Evolutionary conservation across 2,888 invertebrate species (phyloP).

Genomic region (Poecilus cupreus): DNA sequence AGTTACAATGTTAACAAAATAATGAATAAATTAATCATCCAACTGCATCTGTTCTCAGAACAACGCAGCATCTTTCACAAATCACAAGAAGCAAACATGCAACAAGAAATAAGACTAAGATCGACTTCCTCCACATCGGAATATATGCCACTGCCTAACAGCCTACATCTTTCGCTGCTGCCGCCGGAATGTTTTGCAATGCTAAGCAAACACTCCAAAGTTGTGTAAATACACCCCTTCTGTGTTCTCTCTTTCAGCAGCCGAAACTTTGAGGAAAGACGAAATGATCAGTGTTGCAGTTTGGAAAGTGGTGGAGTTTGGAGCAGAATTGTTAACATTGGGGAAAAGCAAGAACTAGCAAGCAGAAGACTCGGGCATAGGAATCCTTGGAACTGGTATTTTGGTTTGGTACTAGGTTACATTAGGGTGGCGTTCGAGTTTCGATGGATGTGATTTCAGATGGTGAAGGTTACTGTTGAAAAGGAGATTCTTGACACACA

Average conservation of each 20-base stretch:
- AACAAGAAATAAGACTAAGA: not conserved
- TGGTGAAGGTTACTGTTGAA: not conserved
- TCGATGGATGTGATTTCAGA: conserved; percentile 4
- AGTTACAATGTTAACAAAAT: no score
- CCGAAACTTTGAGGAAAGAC: not conserved
- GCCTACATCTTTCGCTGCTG: not conserved
- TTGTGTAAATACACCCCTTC: conserved; percentile 48
- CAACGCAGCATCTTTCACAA: conserved; percentile 4
- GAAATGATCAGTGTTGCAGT: conserved; percentile 30
- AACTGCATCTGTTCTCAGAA: no score
- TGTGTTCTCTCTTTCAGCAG: not conserved
- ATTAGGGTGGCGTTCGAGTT: no score
- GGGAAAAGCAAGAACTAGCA: not conserved
- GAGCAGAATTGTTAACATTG: no score
- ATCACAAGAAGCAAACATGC: not conserved
- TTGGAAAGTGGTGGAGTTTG: not conserved
- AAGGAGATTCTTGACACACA: no score
- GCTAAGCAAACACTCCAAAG: conserved; percentile 43
- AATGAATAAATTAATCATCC: no score
- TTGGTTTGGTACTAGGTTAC: no score
- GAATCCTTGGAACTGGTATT: not conserved
- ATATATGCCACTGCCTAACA: not conserved
- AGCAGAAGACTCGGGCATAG: not conserved
- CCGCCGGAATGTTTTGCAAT: conserved; percentile 43
- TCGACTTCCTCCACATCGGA: not conserved